Evolutionary conservation across 1,140 invertebrate species (phyloP).

Genomic region (Cheumatopsyche charites): DNA sequence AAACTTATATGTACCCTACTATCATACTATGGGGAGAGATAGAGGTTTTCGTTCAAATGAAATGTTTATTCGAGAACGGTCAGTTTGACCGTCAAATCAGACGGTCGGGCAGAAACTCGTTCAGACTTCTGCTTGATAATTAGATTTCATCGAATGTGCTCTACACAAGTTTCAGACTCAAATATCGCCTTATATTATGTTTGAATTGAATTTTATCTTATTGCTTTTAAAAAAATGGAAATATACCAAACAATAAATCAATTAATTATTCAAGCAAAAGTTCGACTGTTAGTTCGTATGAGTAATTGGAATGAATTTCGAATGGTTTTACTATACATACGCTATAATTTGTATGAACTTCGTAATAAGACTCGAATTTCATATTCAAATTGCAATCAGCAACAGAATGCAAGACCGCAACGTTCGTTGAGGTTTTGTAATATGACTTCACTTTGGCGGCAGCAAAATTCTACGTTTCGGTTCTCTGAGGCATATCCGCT

Average conservation of each 20-base stretch:
- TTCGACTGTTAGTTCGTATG: no score
- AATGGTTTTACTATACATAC: neutral
- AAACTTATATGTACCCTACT: no score
- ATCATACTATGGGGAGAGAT: no score
- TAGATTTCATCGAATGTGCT: slow-evolving; percentile 7
- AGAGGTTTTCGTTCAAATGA: neutral
- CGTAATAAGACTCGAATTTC: slow-evolving; percentile 13
- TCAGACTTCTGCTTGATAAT: neutral
- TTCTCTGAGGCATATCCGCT: neutral
- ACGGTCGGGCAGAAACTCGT: neutral
- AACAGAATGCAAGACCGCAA: slow-evolving; percentile 11
- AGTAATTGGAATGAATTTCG: neutral
- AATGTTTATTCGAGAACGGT: slow-evolving; percentile 7
- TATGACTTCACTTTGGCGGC: slow-evolving; percentile 5
- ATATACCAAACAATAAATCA: no score
- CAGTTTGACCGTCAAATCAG: slow-evolving; percentile 4
- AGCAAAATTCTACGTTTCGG: neutral
- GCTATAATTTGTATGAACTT: neutral
- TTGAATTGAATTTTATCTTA: no score
- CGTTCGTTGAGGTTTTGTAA: slow-evolving; percentile 19
- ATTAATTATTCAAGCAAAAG: no score
- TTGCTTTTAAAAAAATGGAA: no score
- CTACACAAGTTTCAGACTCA: neutral
- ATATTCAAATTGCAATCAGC: slow-evolving; percentile 21
- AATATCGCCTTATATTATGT: no score